A percentile compares a stretch with the other conserved stretches of the same genome.
phyloP scores from a whole-genome alignment of 2,888 invertebrate species.

The Drosophila paramelanica region DNA sequence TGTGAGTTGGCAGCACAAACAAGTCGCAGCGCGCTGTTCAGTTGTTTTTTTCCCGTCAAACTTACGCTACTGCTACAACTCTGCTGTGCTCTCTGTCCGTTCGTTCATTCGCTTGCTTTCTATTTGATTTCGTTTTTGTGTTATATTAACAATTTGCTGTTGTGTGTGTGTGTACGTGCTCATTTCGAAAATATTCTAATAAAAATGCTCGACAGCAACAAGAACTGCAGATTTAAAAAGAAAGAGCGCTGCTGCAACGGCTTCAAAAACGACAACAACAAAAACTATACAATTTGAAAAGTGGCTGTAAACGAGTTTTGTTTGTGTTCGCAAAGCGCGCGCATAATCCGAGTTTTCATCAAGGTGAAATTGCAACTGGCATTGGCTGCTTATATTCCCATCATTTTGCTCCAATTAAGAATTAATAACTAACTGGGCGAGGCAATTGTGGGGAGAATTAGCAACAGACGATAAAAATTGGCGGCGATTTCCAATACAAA shows the following conservation, averaged over 20 bases:
- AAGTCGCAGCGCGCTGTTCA: conserved; percentile 64
- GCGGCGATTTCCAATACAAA: conserved; percentile 57
- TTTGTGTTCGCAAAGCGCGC: conserved; percentile 57
- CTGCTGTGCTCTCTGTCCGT: conserved; percentile 56
- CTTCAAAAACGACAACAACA: conserved; percentile 30
- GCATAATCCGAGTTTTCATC: conserved; percentile 64
- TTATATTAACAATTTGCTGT: conserved; percentile 71
- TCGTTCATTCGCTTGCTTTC: conserved; percentile 74
- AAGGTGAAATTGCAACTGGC: conserved; percentile 77
- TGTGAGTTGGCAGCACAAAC: conserved; percentile 66
- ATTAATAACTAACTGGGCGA: conserved; percentile 1
- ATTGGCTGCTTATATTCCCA: conserved; percentile 50
- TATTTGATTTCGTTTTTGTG: conserved; percentile 79
- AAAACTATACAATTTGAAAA: conserved; percentile 39
- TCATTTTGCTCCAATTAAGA: conserved; percentile 15
- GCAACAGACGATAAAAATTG: conserved; percentile 36
- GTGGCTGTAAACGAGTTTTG: conserved; percentile 64
- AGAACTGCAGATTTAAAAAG: conserved; percentile 38
- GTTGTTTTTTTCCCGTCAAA: conserved; percentile 65
- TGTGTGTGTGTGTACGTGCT: conserved; percentile 69
- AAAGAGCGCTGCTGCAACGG: conserved; percentile 37
- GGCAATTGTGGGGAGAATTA: conserved; percentile 11
- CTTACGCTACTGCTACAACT: conserved; percentile 66
- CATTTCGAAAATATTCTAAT: conserved; percentile 50
- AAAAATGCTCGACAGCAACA: conserved; percentile 50